A percentile compares a stretch with the other conserved stretches of the same genome.
phyloP scores from a whole-genome alignment of 1,140 invertebrate species.

The Drosophila lini region DNA sequence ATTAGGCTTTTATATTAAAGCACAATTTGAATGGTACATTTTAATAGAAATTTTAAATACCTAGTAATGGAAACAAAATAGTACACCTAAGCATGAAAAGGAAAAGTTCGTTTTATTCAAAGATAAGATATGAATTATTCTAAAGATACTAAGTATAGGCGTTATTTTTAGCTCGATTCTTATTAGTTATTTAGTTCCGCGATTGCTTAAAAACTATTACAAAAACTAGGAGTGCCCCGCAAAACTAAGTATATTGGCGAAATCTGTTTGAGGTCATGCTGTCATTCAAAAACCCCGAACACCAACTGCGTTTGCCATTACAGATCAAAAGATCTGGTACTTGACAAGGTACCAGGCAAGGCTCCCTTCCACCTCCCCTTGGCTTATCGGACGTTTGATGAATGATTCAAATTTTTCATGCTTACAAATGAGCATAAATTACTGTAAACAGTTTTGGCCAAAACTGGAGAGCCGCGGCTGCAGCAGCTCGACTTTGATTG shows the following conservation, averaged over 20 bases:
- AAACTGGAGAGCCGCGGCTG: conserved; percentile 43
- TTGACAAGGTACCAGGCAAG: conserved; percentile 4
- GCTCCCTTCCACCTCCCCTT: neutral
- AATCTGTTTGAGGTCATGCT: conserved; percentile 13
- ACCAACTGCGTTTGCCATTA: conserved; percentile 12
- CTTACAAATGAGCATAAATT: conserved; percentile 81
- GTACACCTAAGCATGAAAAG: no score
- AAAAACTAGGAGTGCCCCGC: neutral
- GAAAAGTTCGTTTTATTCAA: no score
- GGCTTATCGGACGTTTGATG: conserved; percentile 41
- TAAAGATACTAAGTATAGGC: neutral
- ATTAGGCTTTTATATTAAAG: neutral
- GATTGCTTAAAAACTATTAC: neutral
- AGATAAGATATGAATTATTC: no score
- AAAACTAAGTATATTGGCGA: neutral
- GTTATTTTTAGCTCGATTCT: neutral
- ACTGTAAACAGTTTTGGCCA: conserved; percentile 70
- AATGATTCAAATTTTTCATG: conserved; percentile 81
- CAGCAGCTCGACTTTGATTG: conserved; percentile 69
- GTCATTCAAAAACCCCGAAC: neutral
- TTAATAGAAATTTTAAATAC: neutral
- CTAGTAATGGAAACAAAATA: neutral
- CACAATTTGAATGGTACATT: neutral
- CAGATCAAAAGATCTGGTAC: conserved; percentile 42
- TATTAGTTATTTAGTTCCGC: neutral